These are phyloP conservation scores for Helarctos malayanus DNA, from an alignment of 2,797 vertebrate species.

Conservation along the genomic window DNA sequence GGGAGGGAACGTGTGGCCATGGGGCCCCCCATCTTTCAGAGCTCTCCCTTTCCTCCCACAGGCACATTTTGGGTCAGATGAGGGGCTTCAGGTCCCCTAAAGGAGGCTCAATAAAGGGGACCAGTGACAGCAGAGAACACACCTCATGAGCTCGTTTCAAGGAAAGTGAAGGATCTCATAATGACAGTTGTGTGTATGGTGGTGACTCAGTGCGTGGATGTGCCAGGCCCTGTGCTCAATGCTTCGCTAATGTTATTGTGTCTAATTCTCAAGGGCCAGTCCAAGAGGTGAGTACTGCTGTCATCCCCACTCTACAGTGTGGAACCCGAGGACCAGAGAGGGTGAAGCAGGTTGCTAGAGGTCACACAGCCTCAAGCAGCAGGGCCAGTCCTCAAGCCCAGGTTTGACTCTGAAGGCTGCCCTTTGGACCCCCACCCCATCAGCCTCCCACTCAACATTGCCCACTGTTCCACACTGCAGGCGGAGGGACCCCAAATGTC, in stretches of 20 bases:
- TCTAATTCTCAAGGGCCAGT: not conserved
- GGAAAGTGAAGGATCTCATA: not conserved
- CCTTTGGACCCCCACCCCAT: not conserved
- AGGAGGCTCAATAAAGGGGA: not conserved
- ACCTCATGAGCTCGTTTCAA: not conserved
- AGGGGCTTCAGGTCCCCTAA: not conserved
- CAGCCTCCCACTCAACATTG: accelerated
- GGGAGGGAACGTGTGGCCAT: not conserved
- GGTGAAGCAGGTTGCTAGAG: not conserved
- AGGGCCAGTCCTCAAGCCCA: not conserved
- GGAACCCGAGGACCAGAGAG: not conserved
- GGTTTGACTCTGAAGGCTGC: not conserved
- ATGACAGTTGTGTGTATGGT: not conserved
- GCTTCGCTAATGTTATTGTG: not conserved
- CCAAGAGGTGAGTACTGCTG: not conserved
- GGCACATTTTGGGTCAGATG: not conserved
- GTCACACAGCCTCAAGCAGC: not conserved
- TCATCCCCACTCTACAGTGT: not conserved
- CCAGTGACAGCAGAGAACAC: not conserved
- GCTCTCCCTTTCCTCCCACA: not conserved
- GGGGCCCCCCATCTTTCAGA: not conserved
- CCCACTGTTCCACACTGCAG: accelerated
- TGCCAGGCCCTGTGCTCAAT: not conserved
- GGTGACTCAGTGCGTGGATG: not conserved
- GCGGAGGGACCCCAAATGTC: accelerated